phyloP scores from a whole-genome alignment of 2,797 vertebrate species.

The Hirundo rustica region DNA sequence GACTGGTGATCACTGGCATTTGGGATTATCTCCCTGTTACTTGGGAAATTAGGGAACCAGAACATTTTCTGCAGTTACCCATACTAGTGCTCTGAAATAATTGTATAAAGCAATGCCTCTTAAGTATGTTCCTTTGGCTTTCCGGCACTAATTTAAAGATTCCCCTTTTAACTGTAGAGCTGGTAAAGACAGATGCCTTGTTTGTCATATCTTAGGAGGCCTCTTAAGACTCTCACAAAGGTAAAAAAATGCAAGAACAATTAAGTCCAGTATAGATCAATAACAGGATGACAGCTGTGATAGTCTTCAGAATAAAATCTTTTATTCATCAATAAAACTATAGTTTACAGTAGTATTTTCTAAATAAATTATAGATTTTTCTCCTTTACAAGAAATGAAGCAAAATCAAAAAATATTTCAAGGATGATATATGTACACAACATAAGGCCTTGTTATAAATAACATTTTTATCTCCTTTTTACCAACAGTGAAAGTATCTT shows the following conservation, averaged over 20 bases:
- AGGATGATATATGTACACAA: conserved; percentile 76
- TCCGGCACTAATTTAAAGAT: background rate
- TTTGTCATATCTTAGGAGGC: background rate
- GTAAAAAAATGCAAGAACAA: background rate
- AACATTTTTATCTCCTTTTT: conserved; percentile 68
- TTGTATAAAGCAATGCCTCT: background rate
- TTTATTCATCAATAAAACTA: conserved; percentile 84
- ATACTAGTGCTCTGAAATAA: background rate
- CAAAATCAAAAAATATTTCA: conserved; percentile 79
- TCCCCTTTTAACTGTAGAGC: background rate
- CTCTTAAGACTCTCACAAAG: background rate
- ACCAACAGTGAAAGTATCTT: conserved; percentile 73
- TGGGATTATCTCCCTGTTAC: background rate
- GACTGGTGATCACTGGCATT: background rate
- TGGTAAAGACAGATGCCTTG: background rate
- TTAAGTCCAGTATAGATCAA: background rate
- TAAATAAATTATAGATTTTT: conserved; percentile 84
- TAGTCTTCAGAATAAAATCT: conserved; percentile 77
- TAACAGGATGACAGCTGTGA: background rate
- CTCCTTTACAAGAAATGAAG: conserved; percentile 81
- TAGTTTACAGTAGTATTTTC: conserved; percentile 80
- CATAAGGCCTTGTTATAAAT: conserved; percentile 81
- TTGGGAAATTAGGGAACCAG: background rate
- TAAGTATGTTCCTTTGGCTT: background rate
- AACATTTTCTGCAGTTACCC: background rate